Base-by-base conservation (phyloP, 2,113 vertebrate genomes). In the Mustela lutreola region DNA sequence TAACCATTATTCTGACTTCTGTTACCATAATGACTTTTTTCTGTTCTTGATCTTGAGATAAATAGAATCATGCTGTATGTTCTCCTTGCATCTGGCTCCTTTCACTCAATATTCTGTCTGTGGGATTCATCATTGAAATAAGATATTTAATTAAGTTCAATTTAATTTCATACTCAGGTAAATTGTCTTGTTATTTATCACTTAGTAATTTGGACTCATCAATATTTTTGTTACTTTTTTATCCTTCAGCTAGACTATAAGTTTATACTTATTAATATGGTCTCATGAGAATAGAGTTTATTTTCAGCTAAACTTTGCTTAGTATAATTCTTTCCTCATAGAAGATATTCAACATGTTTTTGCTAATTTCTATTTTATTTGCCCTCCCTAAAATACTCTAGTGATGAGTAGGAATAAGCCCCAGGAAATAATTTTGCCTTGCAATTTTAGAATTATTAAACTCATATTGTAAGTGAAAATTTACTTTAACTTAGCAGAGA, bases 81-180 rank as follows among this genome's bases (percentile, higher is more conserved):
- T 36, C n/a, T 80, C 6, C 53, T 85, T 81, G 33, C 24, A 22
- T 39, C 7, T 90, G 48, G 12, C 65, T 90, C 65, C 71, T 92
- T 67, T 42, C 48, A 58, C 21, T 91, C 9, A 67, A 6, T 73
- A 86, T n/a, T 92, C 53, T 70, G 18, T 93, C 50, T 76, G 22
- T 71, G 42, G 53, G 11, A 58, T 76, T 95, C 28, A 82, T 76
- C 65, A 70, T 24, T 87, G 50, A 90, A 82, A 39, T 71, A 75
- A 65, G 9, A 70, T 33, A 42, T 39, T 53, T 78, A 88, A 48
- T 39, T 85, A 67, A 14, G 42, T 82, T 85, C 19, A 70, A 70
- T 71, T 95, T 70, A 71, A 78, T 62, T 92, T 88, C 31, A 71
- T 79, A 96, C 42, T 94, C 88, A 24, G 18, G 9, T 91, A 88